phyloP scores from a whole-genome alignment of 1,140 invertebrate species.

The Sarcophaga bullata region DNA sequence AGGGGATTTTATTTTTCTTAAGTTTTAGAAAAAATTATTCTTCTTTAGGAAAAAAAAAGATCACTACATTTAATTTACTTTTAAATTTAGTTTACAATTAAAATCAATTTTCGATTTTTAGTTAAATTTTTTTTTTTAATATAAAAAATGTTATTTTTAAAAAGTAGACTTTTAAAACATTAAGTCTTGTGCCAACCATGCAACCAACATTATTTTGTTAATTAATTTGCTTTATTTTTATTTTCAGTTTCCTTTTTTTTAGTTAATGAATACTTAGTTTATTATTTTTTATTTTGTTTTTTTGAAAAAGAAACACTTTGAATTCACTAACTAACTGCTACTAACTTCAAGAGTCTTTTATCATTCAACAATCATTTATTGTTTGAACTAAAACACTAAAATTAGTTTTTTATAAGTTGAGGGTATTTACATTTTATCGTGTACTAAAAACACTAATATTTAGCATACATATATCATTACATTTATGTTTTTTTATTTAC shows the following conservation, averaged over 20 bases:
- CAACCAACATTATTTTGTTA: slow-evolving; percentile 11
- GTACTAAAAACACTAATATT: slow-evolving; percentile 47
- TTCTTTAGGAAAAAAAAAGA: too few relatives aligned
- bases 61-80: too few relatives aligned
- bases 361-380: slow-evolving; percentile 39
- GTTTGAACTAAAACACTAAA: slow-evolving; percentile 60
- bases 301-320: neutral
- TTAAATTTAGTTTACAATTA: too few relatives aligned
- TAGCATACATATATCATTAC: slow-evolving; percentile 45
- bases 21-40: too few relatives aligned
- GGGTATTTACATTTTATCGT: slow-evolving; percentile 43
- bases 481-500: slow-evolving; percentile 22
- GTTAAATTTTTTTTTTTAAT: neutral
- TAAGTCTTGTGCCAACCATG: neutral
- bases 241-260: neutral
- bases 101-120: neutral
- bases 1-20: neutral
- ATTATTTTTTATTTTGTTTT: slow-evolving; percentile 7
- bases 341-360: neutral
- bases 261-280: slow-evolving; percentile 12
- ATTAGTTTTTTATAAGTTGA: slow-evolving; percentile 52
- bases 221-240: slow-evolving; percentile 11
- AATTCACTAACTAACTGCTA: slow-evolving; percentile 6
- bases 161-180: slow-evolving; percentile 33
- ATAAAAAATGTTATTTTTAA: neutral